These are phyloP conservation scores for Tenebrio molitor DNA, from an alignment of 1,140 invertebrate genomes.

Conservation along the genomic window DNA sequence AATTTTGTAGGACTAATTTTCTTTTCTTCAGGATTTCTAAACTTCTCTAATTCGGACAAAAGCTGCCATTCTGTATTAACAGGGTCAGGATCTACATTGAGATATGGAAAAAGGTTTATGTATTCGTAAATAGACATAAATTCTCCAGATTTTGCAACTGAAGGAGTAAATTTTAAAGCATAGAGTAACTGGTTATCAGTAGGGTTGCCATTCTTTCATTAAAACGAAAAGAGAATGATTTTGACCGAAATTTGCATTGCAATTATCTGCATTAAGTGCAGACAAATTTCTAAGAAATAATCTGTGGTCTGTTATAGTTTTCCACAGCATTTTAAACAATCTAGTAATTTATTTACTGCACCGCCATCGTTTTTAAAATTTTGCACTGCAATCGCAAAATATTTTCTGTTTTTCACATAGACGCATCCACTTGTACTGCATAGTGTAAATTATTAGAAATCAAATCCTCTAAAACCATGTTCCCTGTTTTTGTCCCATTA, in stretches of 20 bases:
- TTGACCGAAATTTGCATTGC: slow-evolving; percentile 14
- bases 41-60: too few relatives aligned
- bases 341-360: not conserved
- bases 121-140: too few relatives aligned
- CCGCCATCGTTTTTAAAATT: not conserved
- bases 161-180: too few relatives aligned
- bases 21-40: too few relatives aligned
- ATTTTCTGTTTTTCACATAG: slow-evolving; percentile 16
- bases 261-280: not conserved
- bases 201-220: too few relatives aligned
- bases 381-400: slow-evolving; percentile 1
- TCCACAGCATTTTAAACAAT: not conserved
- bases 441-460: too few relatives aligned
- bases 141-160: too few relatives aligned
- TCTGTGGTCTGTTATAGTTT: not conserved
- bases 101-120: too few relatives aligned
- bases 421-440: slow-evolving; percentile 11
- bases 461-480: not conserved
- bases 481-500: not conserved
- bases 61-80: too few relatives aligned
- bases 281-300: not conserved
- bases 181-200: too few relatives aligned
- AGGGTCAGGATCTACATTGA: too few relatives aligned
- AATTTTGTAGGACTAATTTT: too few relatives aligned
- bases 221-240: slow-evolving; percentile 47